Conservation (phyloP, 2,113 vertebrate species). For the Lepus americanus region DNA sequence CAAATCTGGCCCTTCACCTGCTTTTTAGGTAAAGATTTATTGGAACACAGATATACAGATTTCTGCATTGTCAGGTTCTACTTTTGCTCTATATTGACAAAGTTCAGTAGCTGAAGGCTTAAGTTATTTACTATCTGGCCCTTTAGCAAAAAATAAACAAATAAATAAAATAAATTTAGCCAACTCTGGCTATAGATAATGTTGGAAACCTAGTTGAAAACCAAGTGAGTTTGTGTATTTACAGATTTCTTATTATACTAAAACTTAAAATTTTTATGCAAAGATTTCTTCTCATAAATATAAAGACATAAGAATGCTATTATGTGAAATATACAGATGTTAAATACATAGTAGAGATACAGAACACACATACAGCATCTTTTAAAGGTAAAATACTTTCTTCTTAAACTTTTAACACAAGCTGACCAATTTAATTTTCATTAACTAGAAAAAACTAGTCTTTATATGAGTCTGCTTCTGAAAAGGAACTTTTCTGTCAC, state of each 20-base stretch:
- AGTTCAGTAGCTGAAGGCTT: not conserved
- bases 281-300: slow-evolving; percentile 29
- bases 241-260: slow-evolving; percentile 35
- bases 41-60: not conserved
- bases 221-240: not conserved
- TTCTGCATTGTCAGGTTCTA: slow-evolving; percentile 2
- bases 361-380: not conserved
- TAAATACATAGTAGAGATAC: slow-evolving; percentile 4
- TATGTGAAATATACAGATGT: slow-evolving; percentile 6
- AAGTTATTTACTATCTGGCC: slow-evolving; percentile 42
- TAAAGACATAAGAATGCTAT: not conserved
- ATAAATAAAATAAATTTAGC: not conserved
- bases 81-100: not conserved
- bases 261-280: slow-evolving; percentile 43
- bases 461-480: not conserved
- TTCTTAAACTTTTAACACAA: slow-evolving; percentile 29
- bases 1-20: not conserved
- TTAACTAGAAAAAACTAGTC: slow-evolving; percentile 5
- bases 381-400: slow-evolving; percentile 57
- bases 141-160: not conserved
- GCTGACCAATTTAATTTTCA: not conserved
- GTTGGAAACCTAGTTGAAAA: slow-evolving; percentile 53
- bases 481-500: slow-evolving; percentile 49
- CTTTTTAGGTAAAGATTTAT: slow-evolving; percentile 8
- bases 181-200: not conserved